Base-by-base conservation (phyloP, 2,888 invertebrate genomes). In the Neoascia interrupta region DNA sequence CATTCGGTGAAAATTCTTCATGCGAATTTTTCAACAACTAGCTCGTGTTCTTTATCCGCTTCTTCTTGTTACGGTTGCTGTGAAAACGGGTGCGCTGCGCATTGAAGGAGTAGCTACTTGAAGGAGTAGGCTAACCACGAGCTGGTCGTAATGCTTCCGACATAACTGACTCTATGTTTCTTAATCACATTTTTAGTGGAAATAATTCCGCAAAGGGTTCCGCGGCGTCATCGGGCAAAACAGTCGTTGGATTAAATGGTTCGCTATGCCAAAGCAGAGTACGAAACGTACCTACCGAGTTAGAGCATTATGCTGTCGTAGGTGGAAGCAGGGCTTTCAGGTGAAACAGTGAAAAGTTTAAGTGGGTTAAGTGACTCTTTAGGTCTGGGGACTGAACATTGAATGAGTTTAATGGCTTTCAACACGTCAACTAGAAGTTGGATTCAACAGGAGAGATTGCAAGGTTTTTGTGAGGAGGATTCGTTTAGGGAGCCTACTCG, bases 371-470 rank as follows among this genome's bases (percentile, higher is more conserved):
- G 66, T 66, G 28, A 37, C 18, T 45, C 45, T 53, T 45, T 4
- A 41, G 61, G 45, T 74, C 66, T 31, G 45, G 13, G 15, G 13
- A 16, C 6, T 58, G 47, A 47, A 16, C 8, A 45, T 19, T 68
- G 66, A 74, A 54, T 45, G 31, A 26, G 53, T 39, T 68, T 66
- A 68, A 74, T 74, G 74, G 54, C 26, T 68, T 61, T 61, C 60
- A 74, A 68, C 74, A 74, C 68, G 66, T 58, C 56, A 37, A 31
- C 51, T 37, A 26, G 19, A 37, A 66, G 39, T 61, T 68, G 37
- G 36, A 26, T 73, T 64, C 73, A 74, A 74, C 66, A 74, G 68
- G n/a, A n/a, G 68, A 61, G 60, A 60, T 47, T 49, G 51, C 36
- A 3, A 18, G 41, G 28, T 63, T 36, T 5, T 15, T 5, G 11